A percentile compares a stretch with the other conserved stretches of the same genome.
These are phyloP conservation scores for Elanus axillaris DNA, from an alignment of 2,113 vertebrate genomes.

Conservation along the genomic window DNA sequence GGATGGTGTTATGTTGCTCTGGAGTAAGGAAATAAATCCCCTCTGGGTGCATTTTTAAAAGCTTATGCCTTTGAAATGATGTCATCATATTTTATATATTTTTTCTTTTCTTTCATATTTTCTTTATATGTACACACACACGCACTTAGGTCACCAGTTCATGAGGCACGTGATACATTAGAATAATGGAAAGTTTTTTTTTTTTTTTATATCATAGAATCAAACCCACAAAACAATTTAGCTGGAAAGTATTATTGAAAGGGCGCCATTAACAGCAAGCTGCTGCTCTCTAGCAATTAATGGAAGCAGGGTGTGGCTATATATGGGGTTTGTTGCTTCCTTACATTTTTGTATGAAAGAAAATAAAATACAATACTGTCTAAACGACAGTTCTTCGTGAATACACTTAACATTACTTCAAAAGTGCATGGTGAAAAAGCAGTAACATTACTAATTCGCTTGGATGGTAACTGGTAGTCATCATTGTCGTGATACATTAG, in stretches of 20 bases:
- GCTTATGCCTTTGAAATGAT: constrained; percentile 99
- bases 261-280: constrained; percentile 89
- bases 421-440: background rate
- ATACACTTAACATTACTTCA: background rate
- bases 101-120: constrained; percentile 86
- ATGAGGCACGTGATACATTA: constrained; percentile 91
- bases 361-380: constrained; percentile 49
- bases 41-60: constrained; percentile 99
- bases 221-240: constrained; percentile 97
- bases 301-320: constrained; percentile 90
- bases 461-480: background rate
- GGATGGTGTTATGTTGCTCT: constrained; percentile 99
- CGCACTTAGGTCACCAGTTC: constrained; percentile 86
- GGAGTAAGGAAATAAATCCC: constrained; percentile 99
- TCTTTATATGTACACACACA: constrained; percentile 81
- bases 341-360: constrained; percentile 64
- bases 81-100: constrained; percentile 97
- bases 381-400: constrained; percentile 5
- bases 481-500: constrained; percentile 53
- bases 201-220: constrained; percentile 93
- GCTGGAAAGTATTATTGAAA: constrained; percentile 93
- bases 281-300: constrained; percentile 85
- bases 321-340: constrained; percentile 64
- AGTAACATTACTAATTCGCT: background rate
- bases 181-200: constrained; percentile 96